phyloP scores from a whole-genome alignment of 1,140 invertebrate species.

The Globodera ellingtonae region DNA sequence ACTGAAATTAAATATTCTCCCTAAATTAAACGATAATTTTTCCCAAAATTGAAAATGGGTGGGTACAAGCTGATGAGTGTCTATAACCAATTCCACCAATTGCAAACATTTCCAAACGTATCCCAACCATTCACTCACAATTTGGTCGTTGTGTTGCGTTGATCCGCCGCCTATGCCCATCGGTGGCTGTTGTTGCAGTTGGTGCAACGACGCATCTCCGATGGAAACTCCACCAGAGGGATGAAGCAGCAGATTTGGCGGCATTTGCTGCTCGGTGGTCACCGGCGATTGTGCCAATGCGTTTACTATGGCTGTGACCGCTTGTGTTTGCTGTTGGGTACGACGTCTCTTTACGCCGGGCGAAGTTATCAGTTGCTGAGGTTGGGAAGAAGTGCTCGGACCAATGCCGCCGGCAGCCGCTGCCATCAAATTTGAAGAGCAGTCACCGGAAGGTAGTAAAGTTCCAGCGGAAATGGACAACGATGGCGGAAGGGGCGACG shows the following conservation, averaged over 20 bases:
- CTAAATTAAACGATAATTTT: too few species aligned
- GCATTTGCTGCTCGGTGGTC: neutral
- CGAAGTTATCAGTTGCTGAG: slow-evolving; percentile 5
- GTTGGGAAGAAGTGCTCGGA: slow-evolving; percentile 14
- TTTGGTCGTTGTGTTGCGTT: neutral
- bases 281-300: neutral
- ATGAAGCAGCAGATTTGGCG: neutral
- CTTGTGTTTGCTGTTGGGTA: neutral
- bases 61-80: too few species aligned
- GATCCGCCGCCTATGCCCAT: neutral
- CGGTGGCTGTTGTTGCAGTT: neutral
- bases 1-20: too few species aligned
- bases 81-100: neutral
- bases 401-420: neutral
- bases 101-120: neutral
- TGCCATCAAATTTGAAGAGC: neutral
- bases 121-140: neutral
- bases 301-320: neutral
- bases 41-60: too few species aligned
- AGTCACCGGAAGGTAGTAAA: neutral
- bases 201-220: neutral
- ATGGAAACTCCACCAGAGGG: neutral
- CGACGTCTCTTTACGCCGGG: neutral
- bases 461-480: neutral
- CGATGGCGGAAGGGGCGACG: slow-evolving; percentile 6